Conservation (phyloP, 2,113 vertebrate genomes). For the Hystrix brachyura region DNA sequence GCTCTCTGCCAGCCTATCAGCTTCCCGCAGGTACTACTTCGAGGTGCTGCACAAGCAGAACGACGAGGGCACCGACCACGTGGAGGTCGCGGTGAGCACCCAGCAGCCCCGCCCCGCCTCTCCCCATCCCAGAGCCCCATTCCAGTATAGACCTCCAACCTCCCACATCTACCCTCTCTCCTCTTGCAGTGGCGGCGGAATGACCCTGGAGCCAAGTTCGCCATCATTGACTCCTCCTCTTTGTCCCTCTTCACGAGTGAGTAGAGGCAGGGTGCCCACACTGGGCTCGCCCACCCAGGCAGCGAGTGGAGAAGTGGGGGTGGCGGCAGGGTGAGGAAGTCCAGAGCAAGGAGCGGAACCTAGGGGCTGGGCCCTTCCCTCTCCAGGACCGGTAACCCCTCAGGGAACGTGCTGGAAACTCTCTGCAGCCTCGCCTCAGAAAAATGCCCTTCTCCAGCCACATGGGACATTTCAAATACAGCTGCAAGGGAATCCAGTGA, state of each 20-base stretch:
- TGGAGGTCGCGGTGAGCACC: constrained; percentile 94
- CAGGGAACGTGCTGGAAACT: neutral
- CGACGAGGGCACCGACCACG: constrained; percentile 93
- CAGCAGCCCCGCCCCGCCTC: accelerated
- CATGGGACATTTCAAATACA: neutral
- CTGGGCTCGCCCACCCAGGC: neutral
- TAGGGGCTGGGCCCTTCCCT: neutral
- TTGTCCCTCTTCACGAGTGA: constrained; percentile 96
- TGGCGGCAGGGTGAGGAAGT: too few species aligned
- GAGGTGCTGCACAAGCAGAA: constrained; percentile 97
- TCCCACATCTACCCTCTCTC: constrained; percentile 55
- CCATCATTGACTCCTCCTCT: constrained; percentile 91
- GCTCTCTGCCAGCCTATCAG: constrained; percentile 88
- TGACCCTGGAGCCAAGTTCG: constrained; percentile 88
- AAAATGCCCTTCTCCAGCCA: neutral
- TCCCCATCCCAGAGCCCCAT: neutral
- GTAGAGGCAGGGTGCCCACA: constrained; percentile 66
- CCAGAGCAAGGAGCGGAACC: neutral
- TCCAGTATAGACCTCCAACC: neutral
- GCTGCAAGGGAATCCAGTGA: neutral
- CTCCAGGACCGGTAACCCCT: neutral
- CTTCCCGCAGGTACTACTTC: constrained; percentile 93
- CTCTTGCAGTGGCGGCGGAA: constrained; percentile 92
- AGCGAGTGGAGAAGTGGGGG: neutral
- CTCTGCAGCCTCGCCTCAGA: neutral